These are phyloP conservation scores for Eurystomus gularis DNA, from an alignment of 2,113 vertebrate genomes.

Conservation along the genomic window DNA sequence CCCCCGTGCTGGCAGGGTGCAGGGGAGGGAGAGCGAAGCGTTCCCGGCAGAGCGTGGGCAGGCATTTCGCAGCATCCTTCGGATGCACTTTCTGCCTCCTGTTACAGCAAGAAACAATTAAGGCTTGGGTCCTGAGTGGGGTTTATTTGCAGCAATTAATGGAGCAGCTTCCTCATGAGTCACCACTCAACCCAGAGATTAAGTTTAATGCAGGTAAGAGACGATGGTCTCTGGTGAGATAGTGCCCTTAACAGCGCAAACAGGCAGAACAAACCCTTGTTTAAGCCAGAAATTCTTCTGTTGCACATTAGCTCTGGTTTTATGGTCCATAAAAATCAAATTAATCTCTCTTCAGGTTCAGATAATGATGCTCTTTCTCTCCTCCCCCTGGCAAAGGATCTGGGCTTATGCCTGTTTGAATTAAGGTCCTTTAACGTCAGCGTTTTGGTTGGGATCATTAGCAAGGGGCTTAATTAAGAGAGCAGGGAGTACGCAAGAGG, in stretches of 20 bases:
- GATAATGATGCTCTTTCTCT: background rate
- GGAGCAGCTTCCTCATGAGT: background rate
- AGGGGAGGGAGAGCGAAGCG: background rate
- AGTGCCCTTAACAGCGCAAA: background rate
- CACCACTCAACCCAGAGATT: no score
- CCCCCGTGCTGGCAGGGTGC: background rate
- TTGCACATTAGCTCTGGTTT: rapidly evolving
- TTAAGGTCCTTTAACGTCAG: background rate
- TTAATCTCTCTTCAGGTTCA: background rate
- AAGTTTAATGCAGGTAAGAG: rapidly evolving
- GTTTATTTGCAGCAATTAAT: background rate
- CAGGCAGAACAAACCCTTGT: background rate
- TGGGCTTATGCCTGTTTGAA: rapidly evolving
- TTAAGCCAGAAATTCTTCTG: background rate
- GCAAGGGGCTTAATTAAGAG: background rate
- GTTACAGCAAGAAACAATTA: background rate
- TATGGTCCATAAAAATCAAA: background rate
- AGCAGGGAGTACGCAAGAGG: background rate
- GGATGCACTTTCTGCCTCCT: rapidly evolving
- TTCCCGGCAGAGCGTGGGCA: background rate
- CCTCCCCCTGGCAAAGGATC: no score
- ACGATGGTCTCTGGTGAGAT: background rate
- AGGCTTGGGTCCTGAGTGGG: no score
- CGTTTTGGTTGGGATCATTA: rapidly evolving
- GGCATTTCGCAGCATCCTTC: background rate